Evolutionary conservation across 1,140 invertebrate species (phyloP).

Genomic region (Penaeus indicus): DNA sequence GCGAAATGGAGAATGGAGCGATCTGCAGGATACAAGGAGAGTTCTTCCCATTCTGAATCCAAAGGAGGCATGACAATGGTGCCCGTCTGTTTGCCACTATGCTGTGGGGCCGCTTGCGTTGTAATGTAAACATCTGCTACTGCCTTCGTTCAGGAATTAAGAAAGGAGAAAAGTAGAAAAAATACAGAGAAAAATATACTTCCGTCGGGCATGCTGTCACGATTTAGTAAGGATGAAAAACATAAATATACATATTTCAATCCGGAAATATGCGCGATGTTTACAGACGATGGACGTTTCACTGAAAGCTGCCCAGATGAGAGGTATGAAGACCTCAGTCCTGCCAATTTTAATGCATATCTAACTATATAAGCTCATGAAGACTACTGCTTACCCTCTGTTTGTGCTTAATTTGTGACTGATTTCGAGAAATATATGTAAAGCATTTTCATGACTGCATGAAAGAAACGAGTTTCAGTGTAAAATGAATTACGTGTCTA

Average conservation of each 20-base stretch:
- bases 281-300: too few species aligned
- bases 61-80: slow-evolving; percentile 66
- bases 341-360: too few species aligned
- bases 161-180: neutral
- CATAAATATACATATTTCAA: too few species aligned
- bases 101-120: slow-evolving; percentile 66
- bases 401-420: slow-evolving; percentile 32
- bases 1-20: slow-evolving; percentile 66
- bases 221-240: neutral
- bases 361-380: neutral
- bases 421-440: too few species aligned
- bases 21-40: slow-evolving; percentile 66
- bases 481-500: too few species aligned
- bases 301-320: too few species aligned
- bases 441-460: too few species aligned
- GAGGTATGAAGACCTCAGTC: too few species aligned
- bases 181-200: neutral
- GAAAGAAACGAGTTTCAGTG: too few species aligned
- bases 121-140: slow-evolving; percentile 61
- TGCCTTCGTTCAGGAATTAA: too few species aligned
- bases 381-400: neutral
- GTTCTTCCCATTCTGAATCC: slow-evolving; percentile 55
- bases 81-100: slow-evolving; percentile 67
- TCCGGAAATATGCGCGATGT: too few species aligned
- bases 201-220: neutral